A percentile compares a stretch with the other conserved stretches of the same genome.
These are phyloP conservation scores for Mirounga angustirostris DNA, from an alignment of 2,113 vertebrate genomes.

Conservation along the genomic window DNA sequence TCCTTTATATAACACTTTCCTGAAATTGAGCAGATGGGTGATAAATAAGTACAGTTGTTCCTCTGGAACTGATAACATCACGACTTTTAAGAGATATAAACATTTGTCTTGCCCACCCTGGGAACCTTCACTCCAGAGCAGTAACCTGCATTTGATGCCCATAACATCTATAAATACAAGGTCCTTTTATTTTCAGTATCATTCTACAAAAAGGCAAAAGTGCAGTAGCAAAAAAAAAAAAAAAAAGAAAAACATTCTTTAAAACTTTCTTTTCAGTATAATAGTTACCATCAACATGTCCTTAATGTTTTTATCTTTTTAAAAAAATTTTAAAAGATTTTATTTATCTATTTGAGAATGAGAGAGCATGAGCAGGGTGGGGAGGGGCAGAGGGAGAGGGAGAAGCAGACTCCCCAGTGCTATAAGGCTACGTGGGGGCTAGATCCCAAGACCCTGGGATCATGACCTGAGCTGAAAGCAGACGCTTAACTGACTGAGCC, in stretches of 20 bases:
- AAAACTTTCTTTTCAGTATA: neutral
- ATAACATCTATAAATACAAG: neutral
- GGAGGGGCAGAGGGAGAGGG: neutral
- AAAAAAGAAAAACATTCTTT: neutral
- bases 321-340: neutral
- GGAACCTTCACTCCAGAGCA: neutral
- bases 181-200: neutral
- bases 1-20: neutral
- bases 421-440: neutral
- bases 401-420: neutral
- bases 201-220: neutral
- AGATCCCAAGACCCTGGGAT: neutral
- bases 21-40: neutral
- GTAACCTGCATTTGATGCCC: neutral
- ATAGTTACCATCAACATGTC: neutral
- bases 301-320: neutral
- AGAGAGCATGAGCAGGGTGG: neutral
- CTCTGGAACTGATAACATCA: neutral
- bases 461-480: neutral
- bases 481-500: neutral
- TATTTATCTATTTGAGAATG: neutral
- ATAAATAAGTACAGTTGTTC: neutral
- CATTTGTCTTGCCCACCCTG: neutral
- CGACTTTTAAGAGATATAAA: slow-evolving; percentile 43
- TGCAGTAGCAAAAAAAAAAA: neutral